Base-by-base conservation (phyloP, 1,140 invertebrate species). In the Eriosoma lanigerum region DNA sequence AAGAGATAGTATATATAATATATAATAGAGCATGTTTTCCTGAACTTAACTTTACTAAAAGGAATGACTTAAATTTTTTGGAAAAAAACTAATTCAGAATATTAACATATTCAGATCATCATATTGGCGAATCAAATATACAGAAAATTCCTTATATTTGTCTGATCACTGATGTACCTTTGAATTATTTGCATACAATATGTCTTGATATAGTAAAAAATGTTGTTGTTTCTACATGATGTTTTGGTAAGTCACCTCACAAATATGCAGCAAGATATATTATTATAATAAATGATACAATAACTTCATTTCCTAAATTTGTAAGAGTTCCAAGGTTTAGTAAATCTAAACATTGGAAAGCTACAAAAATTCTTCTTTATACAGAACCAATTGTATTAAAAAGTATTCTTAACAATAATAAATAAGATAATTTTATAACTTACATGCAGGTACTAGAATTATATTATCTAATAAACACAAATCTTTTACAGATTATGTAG, bases 361-460 rank as follows among this genome's bases (percentile, higher is more conserved):
- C 21, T 24, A 56, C 21, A 10, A 10, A 56, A 56, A 24, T 24
- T 56, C n/a, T 56, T 21, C 54, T 56, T 24, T 56, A 56, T 54
- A 54, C 52, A n/a, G 52, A 17, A n/a, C 52, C 52, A 9, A 38
- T 38, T 38, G 32, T 38, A 38, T n/a, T 56, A 56, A 24, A 56
- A 56, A 56, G 24, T 56, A 21, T 56, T 21, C n/a, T 56, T 24
- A n/a, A 56, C 12, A 56, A 56, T 21, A n/a, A 12, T 56, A 56
- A 56, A 21, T 56, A 56, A 24, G 54, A 56, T 21, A n/a, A 56
- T 56, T 56, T 56, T 56, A 24, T 56, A n/a, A 56, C 54, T 56
- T 56, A n/a, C 54, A 56, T 56, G 54, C 24, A 56, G 52, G n/a
- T n/a, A 56, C n/a, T 56, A 56, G 54, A 21, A 56, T 56, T 21